Evolutionary conservation across 2,113 vertebrate species (phyloP).

Genomic region (Nycticorax nycticorax): DNA sequence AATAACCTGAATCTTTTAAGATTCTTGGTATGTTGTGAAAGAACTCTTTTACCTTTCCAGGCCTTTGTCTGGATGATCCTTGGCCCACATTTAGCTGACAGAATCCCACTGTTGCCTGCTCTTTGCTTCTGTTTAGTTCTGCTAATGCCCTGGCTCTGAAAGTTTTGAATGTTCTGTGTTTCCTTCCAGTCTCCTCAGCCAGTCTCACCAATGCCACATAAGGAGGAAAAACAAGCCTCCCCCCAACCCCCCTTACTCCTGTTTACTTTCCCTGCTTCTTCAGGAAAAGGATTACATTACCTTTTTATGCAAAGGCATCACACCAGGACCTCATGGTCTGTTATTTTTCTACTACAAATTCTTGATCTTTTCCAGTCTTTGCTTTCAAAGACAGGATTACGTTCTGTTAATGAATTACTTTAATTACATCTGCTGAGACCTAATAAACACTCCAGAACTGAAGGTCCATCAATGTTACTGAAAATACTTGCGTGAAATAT

Average conservation of each 20-base stretch:
- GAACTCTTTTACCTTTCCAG: neutral
- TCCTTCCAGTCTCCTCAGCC: neutral
- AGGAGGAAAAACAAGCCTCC: neutral
- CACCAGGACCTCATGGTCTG: neutral
- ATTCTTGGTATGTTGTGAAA: neutral
- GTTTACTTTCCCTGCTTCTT: neutral
- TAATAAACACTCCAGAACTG: constrained; percentile 19
- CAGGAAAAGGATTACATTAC: neutral
- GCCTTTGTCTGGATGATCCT: neutral
- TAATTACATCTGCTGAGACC: constrained; percentile 13
- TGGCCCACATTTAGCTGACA: neutral
- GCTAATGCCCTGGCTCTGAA: neutral
- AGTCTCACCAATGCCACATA: neutral
- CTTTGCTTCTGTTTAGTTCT: neutral
- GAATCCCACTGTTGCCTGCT: neutral
- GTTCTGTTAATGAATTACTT: constrained; percentile 10
- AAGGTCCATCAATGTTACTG: neutral
- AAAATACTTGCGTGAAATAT: constrained; percentile 9
- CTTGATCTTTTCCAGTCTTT: neutral
- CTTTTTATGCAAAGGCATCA: neutral
- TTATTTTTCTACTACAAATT: neutral
- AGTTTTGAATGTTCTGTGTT: neutral
- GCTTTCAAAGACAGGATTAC: neutral
- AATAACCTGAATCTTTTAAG: neutral
- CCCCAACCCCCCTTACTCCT: neutral